Evolutionary conservation across 2,113 vertebrate species (phyloP), one percentile per base, ranked within the genome.

Genomic region (Peromyscus maniculatus): DNA sequence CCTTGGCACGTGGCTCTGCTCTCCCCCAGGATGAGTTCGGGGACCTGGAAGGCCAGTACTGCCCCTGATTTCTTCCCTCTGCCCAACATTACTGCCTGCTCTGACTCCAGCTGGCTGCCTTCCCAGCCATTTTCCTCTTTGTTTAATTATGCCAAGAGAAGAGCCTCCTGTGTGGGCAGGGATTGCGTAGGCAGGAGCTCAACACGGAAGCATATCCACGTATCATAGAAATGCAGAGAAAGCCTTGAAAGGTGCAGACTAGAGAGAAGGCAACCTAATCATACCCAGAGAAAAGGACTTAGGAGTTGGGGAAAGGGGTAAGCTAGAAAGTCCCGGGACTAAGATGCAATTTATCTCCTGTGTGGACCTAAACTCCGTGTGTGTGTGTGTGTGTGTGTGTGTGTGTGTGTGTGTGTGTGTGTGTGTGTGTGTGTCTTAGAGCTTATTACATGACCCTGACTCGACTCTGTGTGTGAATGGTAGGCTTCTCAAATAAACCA

Each of bases 81-180:
- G 36, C 28, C 13, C 91, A 77, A 11, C 66, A 92, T 87, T 28
- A 64, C 62, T 5, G 0, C 55, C 86, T 86, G 79, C 94, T 62
- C 36, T 57, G 39, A 46, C 67, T 75, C 57, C 87, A 84, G 69
- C 69, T 57, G 33, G n/a, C 87, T 91, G 94, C 49, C 55, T 97
- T 96, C 95, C 77, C 72, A 95, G 89, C 89, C 64, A 36, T 19
- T 36, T 93, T 66, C 89, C 84, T 95, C 95, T 83, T 86, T 93
- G 79, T 94, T 96, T 95, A 93, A 95, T 96, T 93, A 97, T 89
- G 77, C 94, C 91, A 86, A 91, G 91, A 96, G 95, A 95, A 94
- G 87, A 49, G 67, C 93, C 82, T 96, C 91, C 82, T 77, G 7
- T 2, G n/a, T 97, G 94, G 93, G 96, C 93, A 97, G 93, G 10